Conservation (phyloP, 1,140 invertebrate species). For the Pinna nobilis region DNA sequence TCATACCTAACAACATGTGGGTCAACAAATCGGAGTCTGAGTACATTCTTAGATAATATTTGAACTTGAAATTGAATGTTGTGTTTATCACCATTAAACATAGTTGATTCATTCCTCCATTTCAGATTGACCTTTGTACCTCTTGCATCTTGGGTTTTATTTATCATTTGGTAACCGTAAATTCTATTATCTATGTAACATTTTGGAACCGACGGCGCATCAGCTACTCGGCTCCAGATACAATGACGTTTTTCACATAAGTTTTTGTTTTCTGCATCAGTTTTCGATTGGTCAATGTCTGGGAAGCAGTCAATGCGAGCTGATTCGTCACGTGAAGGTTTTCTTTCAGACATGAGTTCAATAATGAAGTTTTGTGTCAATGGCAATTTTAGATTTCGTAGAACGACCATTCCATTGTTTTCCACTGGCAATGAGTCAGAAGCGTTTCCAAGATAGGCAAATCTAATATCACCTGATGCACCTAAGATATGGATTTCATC, state of each 20-base stretch:
- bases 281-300: no score
- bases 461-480: background rate
- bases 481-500: conserved; percentile 36
- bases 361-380: conserved; percentile 34
- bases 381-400: conserved; percentile 37
- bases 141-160: background rate
- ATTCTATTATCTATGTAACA: conserved; percentile 40
- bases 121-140: conserved; percentile 1
- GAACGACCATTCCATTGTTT: background rate
- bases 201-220: conserved; percentile 29
- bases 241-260: conserved; percentile 38
- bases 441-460: background rate
- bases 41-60: conserved; percentile 41
- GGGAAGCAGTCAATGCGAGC: conserved; percentile 58
- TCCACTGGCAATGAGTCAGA: background rate
- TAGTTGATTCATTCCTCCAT: conserved; percentile 21
- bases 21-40: conserved; percentile 60
- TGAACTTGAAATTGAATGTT: conserved; percentile 36
- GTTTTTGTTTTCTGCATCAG: conserved; percentile 2
- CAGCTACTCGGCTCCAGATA: conserved; percentile 28
- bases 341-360: conserved; percentile 28
- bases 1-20: conserved; percentile 56
- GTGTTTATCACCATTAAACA: conserved; percentile 44
- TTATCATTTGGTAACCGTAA: conserved; percentile 30
- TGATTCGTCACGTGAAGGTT: conserved; percentile 31